These are phyloP conservation scores for Indri indri DNA, from an alignment of 2,113 vertebrate genomes.

Conservation along the genomic window DNA sequence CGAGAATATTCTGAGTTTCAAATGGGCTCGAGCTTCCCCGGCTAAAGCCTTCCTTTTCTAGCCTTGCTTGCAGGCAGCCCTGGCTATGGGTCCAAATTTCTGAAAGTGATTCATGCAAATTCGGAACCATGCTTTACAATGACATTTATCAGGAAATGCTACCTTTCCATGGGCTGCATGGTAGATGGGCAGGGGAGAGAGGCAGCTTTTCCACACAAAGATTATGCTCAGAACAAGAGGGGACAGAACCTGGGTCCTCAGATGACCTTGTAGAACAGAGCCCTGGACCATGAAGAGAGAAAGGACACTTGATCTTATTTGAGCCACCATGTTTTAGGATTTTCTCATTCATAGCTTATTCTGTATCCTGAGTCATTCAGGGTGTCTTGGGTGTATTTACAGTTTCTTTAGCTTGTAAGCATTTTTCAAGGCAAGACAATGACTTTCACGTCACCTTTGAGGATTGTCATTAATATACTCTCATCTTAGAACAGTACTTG, in stretches of 20 bases:
- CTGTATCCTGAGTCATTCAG: background rate
- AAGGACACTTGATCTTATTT: background rate
- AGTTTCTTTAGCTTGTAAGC: background rate
- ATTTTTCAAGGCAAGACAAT: background rate
- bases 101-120: background rate
- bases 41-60: background rate
- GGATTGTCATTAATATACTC: background rate
- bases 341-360: background rate
- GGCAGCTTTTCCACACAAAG: background rate
- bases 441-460: background rate
- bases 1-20: background rate
- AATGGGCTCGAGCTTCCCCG: too few species aligned
- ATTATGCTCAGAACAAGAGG: background rate
- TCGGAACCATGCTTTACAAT: background rate
- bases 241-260: background rate
- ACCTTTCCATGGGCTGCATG: background rate
- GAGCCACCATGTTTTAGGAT: background rate
- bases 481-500: background rate
- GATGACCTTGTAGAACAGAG: background rate
- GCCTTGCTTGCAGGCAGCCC: background rate
- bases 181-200: accelerated
- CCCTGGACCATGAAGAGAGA: background rate
- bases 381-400: background rate
- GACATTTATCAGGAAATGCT: background rate
- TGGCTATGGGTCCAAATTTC: background rate